Base-by-base conservation (phyloP, 2,888 invertebrate genomes). In the Nysson spinosus region DNA sequence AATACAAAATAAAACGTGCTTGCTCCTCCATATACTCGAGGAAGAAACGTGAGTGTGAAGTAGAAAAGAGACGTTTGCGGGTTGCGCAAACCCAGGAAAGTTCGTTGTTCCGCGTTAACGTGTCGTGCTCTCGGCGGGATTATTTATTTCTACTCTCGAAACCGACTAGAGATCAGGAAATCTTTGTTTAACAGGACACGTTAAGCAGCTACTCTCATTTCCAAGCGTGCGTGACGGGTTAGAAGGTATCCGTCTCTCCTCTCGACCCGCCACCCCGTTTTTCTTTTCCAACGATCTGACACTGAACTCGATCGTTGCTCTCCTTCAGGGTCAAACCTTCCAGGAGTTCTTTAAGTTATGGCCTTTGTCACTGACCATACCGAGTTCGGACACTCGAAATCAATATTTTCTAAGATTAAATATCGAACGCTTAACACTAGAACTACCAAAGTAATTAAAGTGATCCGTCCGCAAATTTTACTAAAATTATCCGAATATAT, bases 271-370 rank as follows among this genome's bases (percentile, higher is more conserved):
- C 39, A 55, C 43, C 35, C 58, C 61, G 61, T 61, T 68, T 68
- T 61, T 66, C 66, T 68, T 68, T 68, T 66, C 61, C 61, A 68
- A 52, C 56, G 55, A 66, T 55, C 67, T 60, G 67, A 68, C 67
- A 68, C 67, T 68, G 67, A 68, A 61, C 55, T 66, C 66, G 66
- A 66, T 60, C 61, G 61, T 66, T 66, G 68, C 50, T 68, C 66
- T 66, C 61, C 56, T 68, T 68, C 68, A 68, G 61, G 68, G 66
- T 66, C 68, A 56, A 56, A 51, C 54, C 47, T 68, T 68, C 65
- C 57, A 50, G 58, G 3, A 46, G 64, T 49, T 64, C 64, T 47
- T 64, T 22, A 34, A 56, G 55, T 50, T 58, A 54, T 51, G 49
- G 24, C 44, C 46, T 24, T 47, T 44, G 34, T 43, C 20, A 39